These are phyloP conservation scores for Halcyon malimbica DNA, from an alignment of 2,113 vertebrate genomes.

Conservation along the genomic window DNA sequence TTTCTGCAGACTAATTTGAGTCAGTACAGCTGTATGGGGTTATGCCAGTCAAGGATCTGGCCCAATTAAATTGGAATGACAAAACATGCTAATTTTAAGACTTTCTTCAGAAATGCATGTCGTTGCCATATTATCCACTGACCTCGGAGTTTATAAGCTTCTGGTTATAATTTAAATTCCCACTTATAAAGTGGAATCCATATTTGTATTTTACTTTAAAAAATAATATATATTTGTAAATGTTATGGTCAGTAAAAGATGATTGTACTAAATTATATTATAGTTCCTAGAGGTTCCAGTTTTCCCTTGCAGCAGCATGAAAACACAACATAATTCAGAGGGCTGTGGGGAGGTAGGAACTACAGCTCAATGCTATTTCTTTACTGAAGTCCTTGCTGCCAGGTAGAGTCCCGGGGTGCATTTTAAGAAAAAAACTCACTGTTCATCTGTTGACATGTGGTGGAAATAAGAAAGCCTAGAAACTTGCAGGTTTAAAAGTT, in stretches of 20 bases:
- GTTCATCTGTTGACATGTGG: not conserved
- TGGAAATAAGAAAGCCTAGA: not conserved
- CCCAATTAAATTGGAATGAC: not conserved
- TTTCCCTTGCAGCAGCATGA: not conserved
- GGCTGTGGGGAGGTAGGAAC: not conserved
- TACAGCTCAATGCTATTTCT: not conserved
- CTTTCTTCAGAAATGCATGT: not conserved
- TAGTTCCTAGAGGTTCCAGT: not conserved
- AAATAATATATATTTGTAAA: not conserved
- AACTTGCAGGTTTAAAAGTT: not conserved
- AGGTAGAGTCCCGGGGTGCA: not conserved
- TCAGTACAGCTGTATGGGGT: not conserved
- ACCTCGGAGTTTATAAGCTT: not conserved
- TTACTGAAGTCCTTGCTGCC: not conserved
- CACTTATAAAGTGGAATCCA: not conserved
- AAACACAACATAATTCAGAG: not conserved
- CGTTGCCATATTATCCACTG: not conserved
- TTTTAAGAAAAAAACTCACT: not conserved
- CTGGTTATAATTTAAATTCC: not conserved
- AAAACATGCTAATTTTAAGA: not conserved
- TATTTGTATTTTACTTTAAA: not conserved
- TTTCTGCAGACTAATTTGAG: not conserved
- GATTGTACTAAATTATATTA: not conserved
- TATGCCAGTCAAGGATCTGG: not conserved
- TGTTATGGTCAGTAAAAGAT: slow-evolving; percentile 7